phyloP scores from a whole-genome alignment of 2,113 vertebrate genomes.

The Calyptommatus sinebrachiatus region DNA sequence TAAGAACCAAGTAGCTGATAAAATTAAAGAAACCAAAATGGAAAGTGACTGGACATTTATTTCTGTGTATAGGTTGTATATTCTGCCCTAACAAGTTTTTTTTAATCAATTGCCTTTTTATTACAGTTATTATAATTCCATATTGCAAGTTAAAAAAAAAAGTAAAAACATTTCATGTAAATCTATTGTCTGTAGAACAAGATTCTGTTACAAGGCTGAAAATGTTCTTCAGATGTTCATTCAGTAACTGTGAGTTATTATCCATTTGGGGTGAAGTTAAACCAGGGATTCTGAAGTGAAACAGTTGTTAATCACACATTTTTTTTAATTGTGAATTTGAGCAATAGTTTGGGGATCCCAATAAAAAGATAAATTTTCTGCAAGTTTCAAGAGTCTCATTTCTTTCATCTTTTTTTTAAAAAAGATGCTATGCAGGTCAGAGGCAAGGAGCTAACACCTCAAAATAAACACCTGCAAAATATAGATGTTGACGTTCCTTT shows the following conservation, averaged over 20 bases:
- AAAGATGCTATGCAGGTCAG: background rate
- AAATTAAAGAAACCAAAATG: background rate
- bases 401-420: constrained; percentile 14
- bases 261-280: background rate
- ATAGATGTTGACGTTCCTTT: constrained; percentile 22
- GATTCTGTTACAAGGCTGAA: background rate
- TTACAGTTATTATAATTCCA: background rate
- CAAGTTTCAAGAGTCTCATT: constrained; percentile 19
- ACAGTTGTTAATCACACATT: constrained; percentile 9
- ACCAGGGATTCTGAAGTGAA: background rate
- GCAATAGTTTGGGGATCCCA: background rate
- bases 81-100: background rate
- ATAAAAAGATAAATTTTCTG: constrained; percentile 17
- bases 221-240: constrained; percentile 10
- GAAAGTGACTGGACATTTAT: background rate
- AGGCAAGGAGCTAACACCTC: background rate
- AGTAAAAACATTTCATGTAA: background rate
- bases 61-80: background rate
- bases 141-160: background rate
- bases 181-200: background rate
- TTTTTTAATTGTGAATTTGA: constrained; percentile 23
- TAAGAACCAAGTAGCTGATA: background rate
- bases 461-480: constrained; percentile 40
- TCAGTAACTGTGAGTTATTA: background rate
- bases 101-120: background rate